Evolutionary conservation across 30 jellyfish, hydroid and myxozoan species (phyloP).

Genomic region (Cassiopea xamachana): DNA sequence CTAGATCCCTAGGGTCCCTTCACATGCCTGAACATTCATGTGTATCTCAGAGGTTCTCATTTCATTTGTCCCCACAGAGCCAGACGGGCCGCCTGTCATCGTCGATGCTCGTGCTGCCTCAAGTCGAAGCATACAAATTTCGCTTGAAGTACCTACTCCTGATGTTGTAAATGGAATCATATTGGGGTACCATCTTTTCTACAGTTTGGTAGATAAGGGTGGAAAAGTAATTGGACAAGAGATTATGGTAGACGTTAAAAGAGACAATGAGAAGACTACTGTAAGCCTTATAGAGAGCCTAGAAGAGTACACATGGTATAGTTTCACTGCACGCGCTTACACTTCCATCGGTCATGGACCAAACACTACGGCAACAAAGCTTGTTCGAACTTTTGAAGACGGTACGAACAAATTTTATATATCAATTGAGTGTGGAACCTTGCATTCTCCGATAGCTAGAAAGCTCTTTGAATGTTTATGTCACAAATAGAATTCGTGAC

Average conservation of each 20-base stretch:
- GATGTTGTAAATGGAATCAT: conserved; percentile 62
- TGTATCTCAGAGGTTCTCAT: neutral
- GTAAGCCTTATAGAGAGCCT: conserved; percentile 4
- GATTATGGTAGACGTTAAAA: neutral
- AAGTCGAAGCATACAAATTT: conserved; percentile 36
- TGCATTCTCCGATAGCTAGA: too few relatives aligned
- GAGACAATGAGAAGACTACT: neutral
- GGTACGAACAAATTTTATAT: conserved; percentile 18
- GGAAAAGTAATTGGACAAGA: conserved; percentile 13
- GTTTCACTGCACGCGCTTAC: conserved; percentile 20
- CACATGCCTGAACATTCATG: too few relatives aligned
- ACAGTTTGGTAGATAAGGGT: neutral
- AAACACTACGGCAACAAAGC: neutral
- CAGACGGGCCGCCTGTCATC: conserved; percentile 60
- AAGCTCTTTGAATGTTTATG: too few relatives aligned
- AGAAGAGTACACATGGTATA: conserved; percentile 35
- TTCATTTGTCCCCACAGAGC: neutral
- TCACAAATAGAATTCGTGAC: too few relatives aligned
- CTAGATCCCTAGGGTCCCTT: too few relatives aligned
- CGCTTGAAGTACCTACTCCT: conserved; percentile 27
- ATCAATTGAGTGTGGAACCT: too few relatives aligned
- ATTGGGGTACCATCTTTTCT: conserved; percentile 44
- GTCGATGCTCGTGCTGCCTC: conserved; percentile 23
- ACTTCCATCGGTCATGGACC: conserved; percentile 64
- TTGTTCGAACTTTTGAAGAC: conserved; percentile 57